Conservation (phyloP, 2,797 vertebrate species). For the Micropoecilia bifurca region DNA sequence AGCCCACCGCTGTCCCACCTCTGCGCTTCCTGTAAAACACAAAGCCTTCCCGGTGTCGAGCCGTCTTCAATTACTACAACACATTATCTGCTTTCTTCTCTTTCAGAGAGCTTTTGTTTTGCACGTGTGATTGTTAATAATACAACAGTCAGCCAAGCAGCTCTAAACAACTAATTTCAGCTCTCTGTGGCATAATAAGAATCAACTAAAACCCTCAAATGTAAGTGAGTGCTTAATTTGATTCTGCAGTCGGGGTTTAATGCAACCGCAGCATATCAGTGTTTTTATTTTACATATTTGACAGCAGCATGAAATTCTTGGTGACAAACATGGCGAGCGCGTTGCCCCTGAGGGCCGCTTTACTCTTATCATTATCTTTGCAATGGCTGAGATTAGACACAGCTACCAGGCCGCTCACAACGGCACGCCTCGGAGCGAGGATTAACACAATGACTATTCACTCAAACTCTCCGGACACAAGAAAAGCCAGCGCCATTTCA, state of each 20-base stretch:
- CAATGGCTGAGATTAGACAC: constrained; percentile 68
- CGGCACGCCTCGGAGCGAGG: constrained; percentile 49
- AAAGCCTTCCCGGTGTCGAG: constrained; percentile 19
- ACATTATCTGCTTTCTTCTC: constrained; percentile 20
- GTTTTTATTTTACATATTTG: constrained; percentile 28
- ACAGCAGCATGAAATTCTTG: constrained; percentile 59
- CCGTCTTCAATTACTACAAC: constrained; percentile 28
- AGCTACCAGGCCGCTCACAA: constrained; percentile 48
- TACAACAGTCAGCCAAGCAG: background rate
- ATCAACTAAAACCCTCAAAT: constrained; percentile 13
- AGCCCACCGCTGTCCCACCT: constrained; percentile 28
- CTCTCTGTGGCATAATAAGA: background rate
- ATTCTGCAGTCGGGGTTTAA: constrained; percentile 22
- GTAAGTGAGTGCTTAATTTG: background rate
- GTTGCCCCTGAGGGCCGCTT: constrained; percentile 47
- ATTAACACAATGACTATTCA: constrained; percentile 74
- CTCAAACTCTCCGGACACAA: constrained; percentile 67
- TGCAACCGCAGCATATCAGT: constrained; percentile 19
- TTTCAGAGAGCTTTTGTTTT: constrained; percentile 7
- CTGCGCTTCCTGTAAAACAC: constrained; percentile 25
- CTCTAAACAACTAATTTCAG: constrained; percentile 3
- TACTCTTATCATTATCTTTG: constrained; percentile 68
- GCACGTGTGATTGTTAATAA: constrained; percentile 12
- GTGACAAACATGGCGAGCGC: constrained; percentile 55
- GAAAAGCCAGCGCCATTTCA: constrained; percentile 48